Evolutionary conservation across 2,113 vertebrate genomes (phyloP).

Genomic region (Neolamprologus brichardi): DNA sequence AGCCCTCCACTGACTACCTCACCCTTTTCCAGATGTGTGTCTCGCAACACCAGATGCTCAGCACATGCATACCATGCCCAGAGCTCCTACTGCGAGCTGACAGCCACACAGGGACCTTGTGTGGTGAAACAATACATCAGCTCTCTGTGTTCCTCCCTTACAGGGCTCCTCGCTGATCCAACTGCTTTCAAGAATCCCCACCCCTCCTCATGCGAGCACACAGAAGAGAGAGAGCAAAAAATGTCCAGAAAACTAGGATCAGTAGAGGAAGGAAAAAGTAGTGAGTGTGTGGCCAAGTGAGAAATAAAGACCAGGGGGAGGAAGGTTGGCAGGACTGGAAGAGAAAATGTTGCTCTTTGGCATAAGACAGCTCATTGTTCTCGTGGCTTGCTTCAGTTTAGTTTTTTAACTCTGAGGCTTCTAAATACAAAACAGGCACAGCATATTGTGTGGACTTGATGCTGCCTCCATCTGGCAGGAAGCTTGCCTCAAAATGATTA

Average conservation of each 20-base stretch:
- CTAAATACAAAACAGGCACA: slow-evolving; percentile 1
- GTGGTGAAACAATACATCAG: slow-evolving; percentile 46
- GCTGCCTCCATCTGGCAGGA: not conserved
- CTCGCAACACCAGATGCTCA: slow-evolving; percentile 47
- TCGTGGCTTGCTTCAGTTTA: slow-evolving; percentile 30
- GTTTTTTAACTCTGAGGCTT: slow-evolving; percentile 45
- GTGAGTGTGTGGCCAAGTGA: slow-evolving; percentile 21
- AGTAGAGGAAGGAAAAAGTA: slow-evolving; percentile 46
- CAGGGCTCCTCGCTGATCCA: slow-evolving; percentile 3
- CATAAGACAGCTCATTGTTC: slow-evolving; percentile 64
- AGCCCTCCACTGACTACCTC: slow-evolving; percentile 2
- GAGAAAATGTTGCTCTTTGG: slow-evolving; percentile 66
- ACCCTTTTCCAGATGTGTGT: slow-evolving; percentile 62
- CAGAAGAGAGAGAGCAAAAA: not conserved
- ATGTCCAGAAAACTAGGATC: not conserved
- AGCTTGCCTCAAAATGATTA: not conserved
- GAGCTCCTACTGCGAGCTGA: slow-evolving; percentile 38
- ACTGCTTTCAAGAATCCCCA: slow-evolving; percentile 19
- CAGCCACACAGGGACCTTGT: slow-evolving; percentile 49
- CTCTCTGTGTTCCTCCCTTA: slow-evolving; percentile 37
- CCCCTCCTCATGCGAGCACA: not conserved
- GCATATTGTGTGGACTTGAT: not conserved
- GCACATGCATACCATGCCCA: slow-evolving; percentile 55
- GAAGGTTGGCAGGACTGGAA: slow-evolving; percentile 37
- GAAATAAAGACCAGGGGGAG: slow-evolving; percentile 34